A percentile compares a stretch with the other conserved stretches of the same genome.
Conservation (phyloP, 37 sponge, comb jelly and placozoan species). For the Aphrocallistes beatrix region DNA sequence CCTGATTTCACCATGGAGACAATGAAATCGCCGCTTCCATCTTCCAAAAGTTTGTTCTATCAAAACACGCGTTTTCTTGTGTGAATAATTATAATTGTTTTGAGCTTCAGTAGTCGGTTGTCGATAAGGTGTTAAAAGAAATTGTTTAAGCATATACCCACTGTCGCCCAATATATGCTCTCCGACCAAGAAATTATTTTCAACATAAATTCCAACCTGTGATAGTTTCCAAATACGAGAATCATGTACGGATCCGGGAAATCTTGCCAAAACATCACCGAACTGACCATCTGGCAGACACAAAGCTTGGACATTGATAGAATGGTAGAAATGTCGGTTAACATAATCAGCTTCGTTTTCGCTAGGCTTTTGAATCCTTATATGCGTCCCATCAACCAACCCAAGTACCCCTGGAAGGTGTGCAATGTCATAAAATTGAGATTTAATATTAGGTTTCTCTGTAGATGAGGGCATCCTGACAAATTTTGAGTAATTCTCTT, state of each 20-base stretch:
- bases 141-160: no score
- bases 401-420: not conserved
- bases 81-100: no score
- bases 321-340: not conserved
- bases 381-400: not conserved
- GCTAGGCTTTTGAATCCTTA: not conserved
- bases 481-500: not conserved
- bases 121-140: no score
- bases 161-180: no score
- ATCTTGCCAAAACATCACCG: not conserved
- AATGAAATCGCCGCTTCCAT: no score
- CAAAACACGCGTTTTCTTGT: no score
- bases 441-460: not conserved
- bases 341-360: not conserved
- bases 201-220: not conserved
- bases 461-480: not conserved
- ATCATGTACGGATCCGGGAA: constrained; percentile 3
- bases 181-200: no score
- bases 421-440: not conserved
- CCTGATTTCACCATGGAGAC: no score
- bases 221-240: not conserved
- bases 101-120: no score
- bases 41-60: no score
- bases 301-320: not conserved
- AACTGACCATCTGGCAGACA: not conserved